Evolutionary conservation across 2,113 vertebrate genomes (phyloP).

Genomic region (Lathamus discolor): DNA sequence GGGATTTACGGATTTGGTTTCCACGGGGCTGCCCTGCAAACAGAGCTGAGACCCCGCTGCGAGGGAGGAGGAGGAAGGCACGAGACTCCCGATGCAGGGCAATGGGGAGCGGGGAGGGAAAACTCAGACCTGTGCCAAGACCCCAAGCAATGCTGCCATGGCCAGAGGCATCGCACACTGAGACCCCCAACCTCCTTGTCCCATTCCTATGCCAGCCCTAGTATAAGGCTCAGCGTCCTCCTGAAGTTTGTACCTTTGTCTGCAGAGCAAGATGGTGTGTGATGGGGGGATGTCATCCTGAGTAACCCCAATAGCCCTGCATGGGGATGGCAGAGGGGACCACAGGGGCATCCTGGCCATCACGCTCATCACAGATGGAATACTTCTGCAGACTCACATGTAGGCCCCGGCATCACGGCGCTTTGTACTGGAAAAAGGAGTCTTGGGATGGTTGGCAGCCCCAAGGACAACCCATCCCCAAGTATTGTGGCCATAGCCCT

Average conservation of each 20-base stretch:
- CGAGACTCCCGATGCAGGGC: neutral
- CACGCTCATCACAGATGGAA: accelerated
- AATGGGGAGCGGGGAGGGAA: neutral
- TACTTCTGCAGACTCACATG: accelerated
- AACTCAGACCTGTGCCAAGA: neutral
- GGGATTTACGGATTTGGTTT: conserved; percentile 58
- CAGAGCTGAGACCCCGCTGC: accelerated
- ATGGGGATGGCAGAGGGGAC: neutral
- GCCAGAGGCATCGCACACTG: accelerated
- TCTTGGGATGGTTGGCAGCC: neutral
- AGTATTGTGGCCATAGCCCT: neutral
- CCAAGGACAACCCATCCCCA: neutral
- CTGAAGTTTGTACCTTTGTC: neutral
- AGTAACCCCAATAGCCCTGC: neutral
- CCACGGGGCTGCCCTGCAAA: neutral
- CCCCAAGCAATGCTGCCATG: accelerated
- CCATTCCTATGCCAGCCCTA: neutral
- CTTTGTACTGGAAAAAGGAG: neutral
- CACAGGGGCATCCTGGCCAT: neutral
- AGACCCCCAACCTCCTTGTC: accelerated
- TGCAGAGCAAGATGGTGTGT: accelerated
- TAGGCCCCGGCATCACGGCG: neutral
- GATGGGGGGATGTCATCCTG: accelerated
- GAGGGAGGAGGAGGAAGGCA: conserved; percentile 1
- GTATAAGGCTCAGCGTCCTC: neutral